These are phyloP conservation scores for Sylvia atricapilla DNA, from an alignment of 2,113 vertebrate genomes.

Conservation along the genomic window DNA sequence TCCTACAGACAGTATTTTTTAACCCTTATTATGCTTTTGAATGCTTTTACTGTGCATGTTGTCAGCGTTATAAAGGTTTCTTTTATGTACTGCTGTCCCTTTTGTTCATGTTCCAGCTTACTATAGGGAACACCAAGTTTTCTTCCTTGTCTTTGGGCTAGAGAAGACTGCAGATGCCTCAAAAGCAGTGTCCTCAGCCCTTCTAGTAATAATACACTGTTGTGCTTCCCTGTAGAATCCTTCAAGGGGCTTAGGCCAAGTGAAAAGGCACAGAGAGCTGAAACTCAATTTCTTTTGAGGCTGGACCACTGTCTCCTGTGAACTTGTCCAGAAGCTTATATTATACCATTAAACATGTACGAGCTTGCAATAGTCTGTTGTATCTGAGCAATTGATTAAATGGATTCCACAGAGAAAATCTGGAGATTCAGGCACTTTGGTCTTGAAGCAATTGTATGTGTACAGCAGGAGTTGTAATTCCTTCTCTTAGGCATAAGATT, in stretches of 20 bases:
- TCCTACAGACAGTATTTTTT: background rate
- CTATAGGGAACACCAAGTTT: background rate
- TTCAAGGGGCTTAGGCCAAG: background rate
- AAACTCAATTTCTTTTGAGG: background rate
- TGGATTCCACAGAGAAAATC: background rate
- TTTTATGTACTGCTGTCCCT: background rate
- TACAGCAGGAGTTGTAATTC: background rate
- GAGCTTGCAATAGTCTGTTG: background rate
- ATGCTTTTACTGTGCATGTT: background rate
- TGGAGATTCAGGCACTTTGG: background rate
- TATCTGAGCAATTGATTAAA: background rate
- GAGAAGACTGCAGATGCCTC: background rate
- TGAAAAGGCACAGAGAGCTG: background rate
- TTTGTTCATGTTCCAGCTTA: background rate
- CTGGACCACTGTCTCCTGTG: background rate
- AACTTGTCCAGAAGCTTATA: background rate
- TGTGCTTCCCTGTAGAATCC: background rate
- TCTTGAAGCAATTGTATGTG: background rate
- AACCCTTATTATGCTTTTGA: background rate
- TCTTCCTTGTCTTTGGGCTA: background rate
- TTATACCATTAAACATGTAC: background rate
- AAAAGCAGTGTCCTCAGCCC: background rate
- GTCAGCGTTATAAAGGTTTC: background rate
- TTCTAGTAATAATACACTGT: background rate
- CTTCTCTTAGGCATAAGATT: background rate